A percentile compares a stretch with the other conserved stretches of the same genome.
Conservation (phyloP, 2,113 vertebrate species). For the Myiozetetes cayanensis region DNA sequence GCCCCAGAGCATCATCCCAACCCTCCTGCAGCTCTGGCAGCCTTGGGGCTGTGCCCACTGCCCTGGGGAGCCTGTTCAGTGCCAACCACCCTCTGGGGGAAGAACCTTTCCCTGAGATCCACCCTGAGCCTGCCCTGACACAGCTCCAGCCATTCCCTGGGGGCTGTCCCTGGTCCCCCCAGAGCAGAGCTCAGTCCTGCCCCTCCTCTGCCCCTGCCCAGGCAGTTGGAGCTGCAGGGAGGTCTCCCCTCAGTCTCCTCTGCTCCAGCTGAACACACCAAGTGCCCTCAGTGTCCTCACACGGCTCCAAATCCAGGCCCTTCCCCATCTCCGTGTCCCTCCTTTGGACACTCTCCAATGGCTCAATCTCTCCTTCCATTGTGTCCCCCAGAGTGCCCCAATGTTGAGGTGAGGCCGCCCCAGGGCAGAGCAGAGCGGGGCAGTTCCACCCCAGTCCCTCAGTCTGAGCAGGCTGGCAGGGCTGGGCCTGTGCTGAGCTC, state of each 20-base stretch:
- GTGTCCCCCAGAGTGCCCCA: background rate
- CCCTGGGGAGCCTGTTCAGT: no score
- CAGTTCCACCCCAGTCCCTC: rapidly evolving
- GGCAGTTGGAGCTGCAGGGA: no score
- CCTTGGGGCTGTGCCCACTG: background rate
- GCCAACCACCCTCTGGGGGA: no score
- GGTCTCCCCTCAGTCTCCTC: no score
- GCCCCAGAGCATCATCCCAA: background rate
- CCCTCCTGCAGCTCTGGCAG: background rate
- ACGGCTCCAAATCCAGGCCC: no score
- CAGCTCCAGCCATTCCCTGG: no score
- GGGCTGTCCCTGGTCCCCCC: no score
- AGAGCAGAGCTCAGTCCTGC: background rate
- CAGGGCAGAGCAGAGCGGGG: background rate
- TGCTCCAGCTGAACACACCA: no score
- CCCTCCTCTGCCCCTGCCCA: background rate
- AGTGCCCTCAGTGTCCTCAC: no score
- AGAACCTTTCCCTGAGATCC: no score
- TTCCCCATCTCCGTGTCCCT: background rate
- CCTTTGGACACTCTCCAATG: background rate
- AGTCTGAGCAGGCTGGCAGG: no score
- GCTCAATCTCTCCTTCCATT: background rate
- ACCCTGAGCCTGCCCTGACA: no score
- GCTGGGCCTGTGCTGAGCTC: background rate
- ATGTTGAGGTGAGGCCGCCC: background rate